Percentiles rank a stretch among this genome's conserved stretches.
These are phyloP conservation scores for Enteromius anoplus DNA, from an alignment of 2,797 vertebrate genomes.

Conservation along the genomic window DNA sequence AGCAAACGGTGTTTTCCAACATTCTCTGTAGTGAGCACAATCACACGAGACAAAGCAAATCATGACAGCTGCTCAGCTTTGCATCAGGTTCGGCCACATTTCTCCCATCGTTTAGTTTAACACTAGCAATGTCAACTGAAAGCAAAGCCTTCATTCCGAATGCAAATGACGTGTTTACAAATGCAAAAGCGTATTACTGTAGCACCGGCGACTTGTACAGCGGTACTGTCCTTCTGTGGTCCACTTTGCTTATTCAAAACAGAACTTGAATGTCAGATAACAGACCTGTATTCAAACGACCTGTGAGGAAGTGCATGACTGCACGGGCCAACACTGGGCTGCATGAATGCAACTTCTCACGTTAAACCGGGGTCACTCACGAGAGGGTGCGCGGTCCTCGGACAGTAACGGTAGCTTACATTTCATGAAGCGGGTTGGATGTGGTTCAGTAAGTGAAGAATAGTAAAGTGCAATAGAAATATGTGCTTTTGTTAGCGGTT, in stretches of 20 bases:
- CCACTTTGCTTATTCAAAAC: conserved; percentile 78
- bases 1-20: neutral
- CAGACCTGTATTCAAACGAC: conserved; percentile 57
- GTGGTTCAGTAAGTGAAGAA: no score
- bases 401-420: no score
- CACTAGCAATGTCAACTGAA: conserved; percentile 60
- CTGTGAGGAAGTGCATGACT: neutral
- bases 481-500: neutral
- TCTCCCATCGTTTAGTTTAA: conserved; percentile 62
- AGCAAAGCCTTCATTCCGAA: conserved; percentile 62
- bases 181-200: conserved; percentile 66
- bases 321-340: neutral
- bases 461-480: neutral
- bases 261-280: conserved; percentile 33
- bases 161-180: conserved; percentile 36
- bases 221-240: conserved; percentile 44
- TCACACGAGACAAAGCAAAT: conserved; percentile 69
- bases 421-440: no score
- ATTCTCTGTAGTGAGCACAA: conserved; percentile 58
- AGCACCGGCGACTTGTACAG: conserved; percentile 46
- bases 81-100: conserved; percentile 70
- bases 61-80: conserved; percentile 55
- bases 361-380: neutral
- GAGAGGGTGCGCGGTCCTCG: neutral
- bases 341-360: neutral